Evolutionary conservation across 2,113 vertebrate species (phyloP).

Genomic region (Paramisgurnus dabryanus): DNA sequence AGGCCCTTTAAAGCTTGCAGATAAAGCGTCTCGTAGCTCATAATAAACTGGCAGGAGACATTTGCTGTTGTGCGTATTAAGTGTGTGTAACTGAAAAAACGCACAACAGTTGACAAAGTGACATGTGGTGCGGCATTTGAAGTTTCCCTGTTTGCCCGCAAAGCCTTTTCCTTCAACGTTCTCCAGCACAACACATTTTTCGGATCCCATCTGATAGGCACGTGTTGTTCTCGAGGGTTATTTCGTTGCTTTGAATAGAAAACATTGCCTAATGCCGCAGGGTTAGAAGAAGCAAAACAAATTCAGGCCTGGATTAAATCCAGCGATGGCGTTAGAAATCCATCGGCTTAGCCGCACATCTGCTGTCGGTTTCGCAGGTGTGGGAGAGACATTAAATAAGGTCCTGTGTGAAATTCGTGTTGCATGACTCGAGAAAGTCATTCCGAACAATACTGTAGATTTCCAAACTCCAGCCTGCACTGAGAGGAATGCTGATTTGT

Average conservation of each 20-base stretch:
- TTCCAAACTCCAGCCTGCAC: background rate
- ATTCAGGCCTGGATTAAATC: constrained; percentile 37
- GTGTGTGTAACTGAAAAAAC: background rate
- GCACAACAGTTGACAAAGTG: background rate
- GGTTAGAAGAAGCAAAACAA: constrained; percentile 4
- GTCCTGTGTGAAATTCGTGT: constrained; percentile 13
- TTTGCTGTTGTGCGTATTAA: background rate
- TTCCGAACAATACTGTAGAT: constrained; percentile 13
- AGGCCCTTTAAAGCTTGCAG: background rate
- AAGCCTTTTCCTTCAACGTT: background rate
- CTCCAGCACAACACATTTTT: background rate
- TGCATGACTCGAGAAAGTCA: constrained; percentile 14
- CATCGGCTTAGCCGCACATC: constrained; percentile 15
- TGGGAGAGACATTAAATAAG: constrained; percentile 38
- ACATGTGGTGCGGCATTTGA: background rate
- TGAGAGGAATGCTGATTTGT: constrained; percentile 35
- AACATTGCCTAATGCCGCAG: background rate
- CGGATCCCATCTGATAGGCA: background rate
- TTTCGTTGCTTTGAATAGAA: background rate
- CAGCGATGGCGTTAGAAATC: constrained; percentile 16
- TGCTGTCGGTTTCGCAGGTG: background rate
- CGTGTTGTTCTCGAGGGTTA: constrained; percentile 18
- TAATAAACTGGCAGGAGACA: background rate
- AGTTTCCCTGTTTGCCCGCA: background rate
- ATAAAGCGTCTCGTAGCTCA: background rate